A percentile compares a stretch with the other conserved stretches of the same genome.
phyloP scores from a whole-genome alignment of 2,113 vertebrate species.

The Falco punctatus region DNA sequence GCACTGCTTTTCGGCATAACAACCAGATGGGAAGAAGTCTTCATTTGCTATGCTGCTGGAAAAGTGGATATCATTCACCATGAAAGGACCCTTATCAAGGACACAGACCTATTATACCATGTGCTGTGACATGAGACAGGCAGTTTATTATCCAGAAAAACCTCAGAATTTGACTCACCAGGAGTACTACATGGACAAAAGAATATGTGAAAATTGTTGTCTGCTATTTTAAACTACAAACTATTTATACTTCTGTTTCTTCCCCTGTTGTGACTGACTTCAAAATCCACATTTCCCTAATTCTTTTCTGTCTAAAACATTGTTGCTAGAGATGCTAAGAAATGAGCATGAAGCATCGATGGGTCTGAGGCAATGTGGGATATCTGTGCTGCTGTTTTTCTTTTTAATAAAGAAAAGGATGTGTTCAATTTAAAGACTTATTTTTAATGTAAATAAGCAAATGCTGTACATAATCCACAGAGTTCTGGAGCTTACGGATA shows the following conservation, averaged over 20 bases:
- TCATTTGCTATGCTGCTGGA: not conserved
- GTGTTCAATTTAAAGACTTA: not conserved
- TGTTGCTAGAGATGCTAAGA: not conserved
- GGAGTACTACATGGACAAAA: not conserved
- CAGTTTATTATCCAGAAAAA: not conserved
- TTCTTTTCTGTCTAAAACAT: not conserved
- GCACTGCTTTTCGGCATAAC: not conserved
- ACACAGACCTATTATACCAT: not conserved
- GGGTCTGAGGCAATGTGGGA: not conserved
- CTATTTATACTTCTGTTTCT: not conserved
- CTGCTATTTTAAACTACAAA: not conserved
- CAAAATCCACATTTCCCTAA: not conserved
- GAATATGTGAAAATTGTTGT: not conserved
- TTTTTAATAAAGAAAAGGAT: not conserved
- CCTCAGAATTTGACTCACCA: not conserved
- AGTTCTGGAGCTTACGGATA: not conserved
- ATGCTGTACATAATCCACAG: not conserved
- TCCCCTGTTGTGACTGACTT: not conserved
- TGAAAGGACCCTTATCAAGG: not conserved
- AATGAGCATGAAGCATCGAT: fast-evolving
- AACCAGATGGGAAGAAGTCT: not conserved
- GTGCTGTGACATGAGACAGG: not conserved
- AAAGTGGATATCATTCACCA: not conserved
- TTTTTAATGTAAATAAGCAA: slow-evolving; percentile 10
- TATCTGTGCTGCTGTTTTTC: not conserved